These are phyloP conservation scores for Nomada ferruginata DNA, from an alignment of 2,888 invertebrate species.

Conservation along the genomic window DNA sequence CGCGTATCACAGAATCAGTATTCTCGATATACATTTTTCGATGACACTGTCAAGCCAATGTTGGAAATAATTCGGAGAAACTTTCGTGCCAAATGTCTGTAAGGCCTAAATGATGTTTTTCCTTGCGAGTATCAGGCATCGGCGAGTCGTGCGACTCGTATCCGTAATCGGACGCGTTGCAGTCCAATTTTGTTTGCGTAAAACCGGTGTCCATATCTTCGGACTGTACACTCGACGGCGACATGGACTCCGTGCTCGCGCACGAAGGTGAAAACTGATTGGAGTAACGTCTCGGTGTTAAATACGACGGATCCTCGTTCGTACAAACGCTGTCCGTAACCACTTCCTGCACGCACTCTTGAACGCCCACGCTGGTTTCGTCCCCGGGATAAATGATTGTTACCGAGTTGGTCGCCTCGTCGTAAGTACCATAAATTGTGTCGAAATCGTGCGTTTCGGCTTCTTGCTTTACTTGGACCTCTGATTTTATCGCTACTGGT, in stretches of 20 bases:
- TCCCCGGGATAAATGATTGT: conserved; percentile 89
- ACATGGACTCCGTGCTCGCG: conserved; percentile 77
- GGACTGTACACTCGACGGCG: conserved; percentile 79
- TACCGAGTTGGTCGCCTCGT: conserved; percentile 90
- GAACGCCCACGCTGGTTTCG: conserved; percentile 84
- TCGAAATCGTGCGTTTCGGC: conserved; percentile 85
- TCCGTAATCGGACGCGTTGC: conserved; percentile 86
- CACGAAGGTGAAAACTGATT: conserved; percentile 75
- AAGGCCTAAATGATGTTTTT: conserved; percentile 84
- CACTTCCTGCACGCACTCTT: conserved; percentile 79
- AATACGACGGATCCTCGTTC: conserved; percentile 57
- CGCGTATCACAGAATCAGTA: conserved; percentile 53
- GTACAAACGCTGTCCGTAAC: conserved; percentile 65
- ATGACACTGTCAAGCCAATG: conserved; percentile 86
- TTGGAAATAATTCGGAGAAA: conserved; percentile 92
- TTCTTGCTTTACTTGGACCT: conserved; percentile 78
- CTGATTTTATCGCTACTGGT: conserved; percentile 61
- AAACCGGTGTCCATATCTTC: conserved; percentile 74
- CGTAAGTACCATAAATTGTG: conserved; percentile 89
- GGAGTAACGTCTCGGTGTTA: conserved; percentile 52
- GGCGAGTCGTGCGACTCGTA: conserved; percentile 89
- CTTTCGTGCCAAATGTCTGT: conserved; percentile 90
- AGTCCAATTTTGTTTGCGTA: conserved; percentile 62
- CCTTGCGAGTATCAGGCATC: conserved; percentile 50
- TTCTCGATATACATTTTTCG: conserved; percentile 7